Percentiles rank a stretch among this genome's conserved stretches.
phyloP scores from a whole-genome alignment of 2,888 invertebrate species.

The Maniola hyperantus region DNA sequence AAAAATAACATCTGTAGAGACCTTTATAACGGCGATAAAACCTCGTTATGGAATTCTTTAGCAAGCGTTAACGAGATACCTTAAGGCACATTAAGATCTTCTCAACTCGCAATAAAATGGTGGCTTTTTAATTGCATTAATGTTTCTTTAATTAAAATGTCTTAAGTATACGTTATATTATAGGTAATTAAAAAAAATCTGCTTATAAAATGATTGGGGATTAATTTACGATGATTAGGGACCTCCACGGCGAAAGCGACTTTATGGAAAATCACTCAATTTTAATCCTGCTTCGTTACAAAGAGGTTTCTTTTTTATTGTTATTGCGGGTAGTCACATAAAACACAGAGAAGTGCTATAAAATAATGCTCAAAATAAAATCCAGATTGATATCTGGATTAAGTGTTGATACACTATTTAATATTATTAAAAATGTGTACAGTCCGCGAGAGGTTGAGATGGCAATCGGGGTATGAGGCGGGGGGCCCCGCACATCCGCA shows the following conservation, averaged over 20 bases:
- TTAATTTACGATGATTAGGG: background rate
- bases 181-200: background rate
- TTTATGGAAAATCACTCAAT: background rate
- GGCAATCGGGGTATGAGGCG: too few species aligned
- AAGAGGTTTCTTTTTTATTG: too few species aligned
- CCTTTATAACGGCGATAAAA: conserved; percentile 23
- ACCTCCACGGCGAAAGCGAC: background rate
- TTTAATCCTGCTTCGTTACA: too few species aligned
- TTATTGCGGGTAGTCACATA: too few species aligned
- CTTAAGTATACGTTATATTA: background rate
- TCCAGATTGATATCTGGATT: too few species aligned
- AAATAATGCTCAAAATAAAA: too few species aligned
- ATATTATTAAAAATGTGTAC: too few species aligned
- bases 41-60: conserved; percentile 24
- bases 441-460: too few species aligned
- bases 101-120: conserved; percentile 12
- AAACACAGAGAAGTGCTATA: too few species aligned
- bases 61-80: conserved; percentile 25
- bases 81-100: conserved; percentile 20
- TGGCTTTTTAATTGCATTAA: conserved; percentile 10
- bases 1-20: conserved; percentile 3
- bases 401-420: too few species aligned
- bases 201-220: background rate
- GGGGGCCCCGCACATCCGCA: too few species aligned
- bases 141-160: conserved; percentile 10